These are phyloP conservation scores for Rhynchonema sp. DNA, from an alignment of 2,888 invertebrate species.

Conservation along the genomic window DNA sequence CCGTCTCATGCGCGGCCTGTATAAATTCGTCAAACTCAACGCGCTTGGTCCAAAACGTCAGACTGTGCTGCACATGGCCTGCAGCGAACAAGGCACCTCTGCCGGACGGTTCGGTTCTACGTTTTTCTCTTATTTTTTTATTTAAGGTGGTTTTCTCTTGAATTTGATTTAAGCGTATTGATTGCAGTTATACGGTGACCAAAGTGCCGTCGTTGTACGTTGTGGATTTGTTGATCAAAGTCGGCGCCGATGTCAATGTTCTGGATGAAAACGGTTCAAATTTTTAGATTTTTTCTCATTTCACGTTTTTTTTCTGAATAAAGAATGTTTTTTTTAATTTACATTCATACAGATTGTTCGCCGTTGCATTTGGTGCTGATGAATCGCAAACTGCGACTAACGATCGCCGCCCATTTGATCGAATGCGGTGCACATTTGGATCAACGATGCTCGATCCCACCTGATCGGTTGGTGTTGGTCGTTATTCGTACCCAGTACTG, in stretches of 20 bases:
- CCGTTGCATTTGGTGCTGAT: conserved; percentile 56
- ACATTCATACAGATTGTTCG: conserved; percentile 43
- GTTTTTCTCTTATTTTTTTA: too few species aligned
- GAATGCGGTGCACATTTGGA: conserved; percentile 56
- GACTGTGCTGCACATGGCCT: conserved; percentile 50
- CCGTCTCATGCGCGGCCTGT: conserved; percentile 32
- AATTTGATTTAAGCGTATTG: too few species aligned
- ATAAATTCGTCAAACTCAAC: conserved; percentile 52
- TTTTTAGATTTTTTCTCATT: too few species aligned
- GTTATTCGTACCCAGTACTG: too few species aligned
- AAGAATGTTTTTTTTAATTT: neutral
- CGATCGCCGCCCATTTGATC: conserved; percentile 51
- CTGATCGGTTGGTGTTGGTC: too few species aligned
- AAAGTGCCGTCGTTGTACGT: conserved; percentile 49
- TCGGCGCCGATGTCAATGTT: conserved; percentile 60
- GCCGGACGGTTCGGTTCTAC: too few species aligned
- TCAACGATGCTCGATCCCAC: neutral
- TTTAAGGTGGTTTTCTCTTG: too few species aligned
- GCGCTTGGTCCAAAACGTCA: conserved; percentile 33
- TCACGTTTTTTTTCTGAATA: neutral
- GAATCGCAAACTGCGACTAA: conserved; percentile 47
- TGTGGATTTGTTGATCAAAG: conserved; percentile 52
- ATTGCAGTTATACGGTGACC: too few species aligned
- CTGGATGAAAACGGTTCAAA: conserved; percentile 51
- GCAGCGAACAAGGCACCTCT: conserved; percentile 44